Evolutionary conservation across 2,888 invertebrate species (phyloP).

Genomic region (Podotricha telesiphe): DNA sequence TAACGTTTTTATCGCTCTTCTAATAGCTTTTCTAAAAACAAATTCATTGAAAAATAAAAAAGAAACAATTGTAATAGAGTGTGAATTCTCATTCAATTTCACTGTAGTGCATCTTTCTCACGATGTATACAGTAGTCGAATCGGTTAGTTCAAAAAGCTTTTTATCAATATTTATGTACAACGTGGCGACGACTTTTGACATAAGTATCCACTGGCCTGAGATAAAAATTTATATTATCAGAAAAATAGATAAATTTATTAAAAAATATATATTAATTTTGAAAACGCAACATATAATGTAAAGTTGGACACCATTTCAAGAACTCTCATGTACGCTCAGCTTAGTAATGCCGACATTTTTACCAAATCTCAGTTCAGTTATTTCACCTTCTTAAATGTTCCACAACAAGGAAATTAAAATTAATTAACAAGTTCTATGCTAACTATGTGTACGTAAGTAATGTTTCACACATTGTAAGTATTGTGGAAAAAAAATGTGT

Average conservation of each 20-base stretch:
- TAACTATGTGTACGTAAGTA: slow-evolving; percentile 42
- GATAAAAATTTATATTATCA: too few relatives aligned
- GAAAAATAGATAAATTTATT: too few relatives aligned
- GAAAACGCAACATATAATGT: too few relatives aligned
- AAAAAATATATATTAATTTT: too few relatives aligned
- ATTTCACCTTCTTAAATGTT: slow-evolving; percentile 46
- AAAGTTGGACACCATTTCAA: neutral
- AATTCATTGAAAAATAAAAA: neutral
- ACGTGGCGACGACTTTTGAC: too few relatives aligned
- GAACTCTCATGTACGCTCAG: slow-evolving; percentile 40
- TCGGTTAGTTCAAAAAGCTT: too few relatives aligned
- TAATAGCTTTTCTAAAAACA: neutral
- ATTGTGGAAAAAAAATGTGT: slow-evolving; percentile 35
- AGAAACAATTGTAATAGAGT: neutral
- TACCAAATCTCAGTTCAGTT: slow-evolving; percentile 58
- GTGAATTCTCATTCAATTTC: neutral
- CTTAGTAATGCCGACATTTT: slow-evolving; percentile 64
- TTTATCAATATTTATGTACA: too few relatives aligned
- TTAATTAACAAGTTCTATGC: slow-evolving; percentile 43
- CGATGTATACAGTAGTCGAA: neutral
- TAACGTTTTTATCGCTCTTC: neutral
- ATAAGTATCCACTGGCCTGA: too few relatives aligned
- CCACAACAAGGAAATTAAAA: slow-evolving; percentile 44
- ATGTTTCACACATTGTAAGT: slow-evolving; percentile 51
- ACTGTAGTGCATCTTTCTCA: neutral